Base-by-base conservation (phyloP, 2,888 invertebrate genomes). In the Achlya flavicornis region DNA sequence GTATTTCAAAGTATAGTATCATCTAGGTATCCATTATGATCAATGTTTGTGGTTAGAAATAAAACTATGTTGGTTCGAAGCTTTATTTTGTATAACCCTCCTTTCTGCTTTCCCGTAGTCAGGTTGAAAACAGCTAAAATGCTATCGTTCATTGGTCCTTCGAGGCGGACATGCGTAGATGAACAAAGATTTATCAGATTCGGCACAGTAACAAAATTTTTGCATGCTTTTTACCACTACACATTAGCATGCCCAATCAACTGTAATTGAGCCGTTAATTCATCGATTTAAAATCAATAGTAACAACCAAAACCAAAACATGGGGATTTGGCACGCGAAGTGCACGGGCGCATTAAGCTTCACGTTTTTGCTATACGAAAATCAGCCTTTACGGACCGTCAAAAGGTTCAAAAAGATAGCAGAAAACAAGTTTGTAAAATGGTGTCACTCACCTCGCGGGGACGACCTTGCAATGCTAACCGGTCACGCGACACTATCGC, bases 391-490 rank as follows among this genome's bases (percentile, higher is more conserved):
- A 0, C 0, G 0, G 8, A 0, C 0, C 0, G 0, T 0, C 0
- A n/a, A 74, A 80, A 69, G 64, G 71, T 67, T 64, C 46, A 70
- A 65, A 65, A 63, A 68, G 53, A 58, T 38, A 64, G 61, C 61
- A 63, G 26, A 41, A 4, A 41, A 0, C 5, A 14, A 35, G 60
- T 66, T 63, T 61, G 67, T 66, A 61, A 71, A 81, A 75, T 75
- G 74, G 83, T 87, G 92, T 92, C 93, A 89, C 76, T 92, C 88
- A 93, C 92, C 93, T 83, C 84, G 80, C 71, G 73, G 66, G 35
- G 78, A 87, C 93, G 93, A 91, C 94, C 94, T 94, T 94, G 93
- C 94, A 93, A 93, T 94, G 93, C 87, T 91, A 92, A 92, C 92
- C 87, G 84, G 93, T 92, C 88, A 81, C 84, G 83, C 86, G 84